A percentile compares a stretch with the other conserved stretches of the same genome.
These are phyloP conservation scores for Epinephelus moara DNA, from an alignment of 2,113 vertebrate species.

Conservation along the genomic window DNA sequence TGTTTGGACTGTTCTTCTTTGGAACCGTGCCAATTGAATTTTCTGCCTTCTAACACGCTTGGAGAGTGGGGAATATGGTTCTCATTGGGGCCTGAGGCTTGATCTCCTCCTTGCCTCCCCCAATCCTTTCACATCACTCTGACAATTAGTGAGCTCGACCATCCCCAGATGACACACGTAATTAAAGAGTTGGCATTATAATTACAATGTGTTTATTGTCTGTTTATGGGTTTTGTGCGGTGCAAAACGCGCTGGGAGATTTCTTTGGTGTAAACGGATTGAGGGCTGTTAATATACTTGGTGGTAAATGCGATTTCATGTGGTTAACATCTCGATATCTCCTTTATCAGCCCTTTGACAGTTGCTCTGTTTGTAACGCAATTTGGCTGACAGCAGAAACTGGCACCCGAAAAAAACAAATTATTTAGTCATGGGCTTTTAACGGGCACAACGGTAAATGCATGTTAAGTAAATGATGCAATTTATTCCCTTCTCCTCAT, in stretches of 20 bases:
- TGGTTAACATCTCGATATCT: conserved; percentile 65
- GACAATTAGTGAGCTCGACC: conserved; percentile 73
- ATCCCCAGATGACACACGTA: conserved; percentile 74
- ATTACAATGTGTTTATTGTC: conserved; percentile 78
- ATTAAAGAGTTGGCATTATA: conserved; percentile 79
- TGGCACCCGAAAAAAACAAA: conserved; percentile 92
- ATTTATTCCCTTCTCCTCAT: conserved; percentile 95
- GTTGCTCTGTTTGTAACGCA: conserved; percentile 78
- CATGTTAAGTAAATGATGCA: conserved; percentile 99
- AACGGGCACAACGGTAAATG: conserved; percentile 92
- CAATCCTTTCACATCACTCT: conserved; percentile 68
- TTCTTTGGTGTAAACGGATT: conserved; percentile 75
- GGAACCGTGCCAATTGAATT: conserved; percentile 77
- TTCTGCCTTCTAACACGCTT: conserved; percentile 71
- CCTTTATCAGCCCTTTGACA: conserved; percentile 75
- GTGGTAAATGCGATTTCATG: conserved; percentile 67
- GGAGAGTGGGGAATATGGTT: conserved; percentile 68
- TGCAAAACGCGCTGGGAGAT: conserved; percentile 56
- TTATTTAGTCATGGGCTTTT: conserved; percentile 97
- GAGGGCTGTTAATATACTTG: conserved; percentile 63
- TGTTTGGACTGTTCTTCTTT: conserved; percentile 73
- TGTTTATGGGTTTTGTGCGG: conserved; percentile 73
- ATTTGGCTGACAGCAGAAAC: conserved; percentile 90
- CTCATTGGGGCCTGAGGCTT: conserved; percentile 66
- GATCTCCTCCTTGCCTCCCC: conserved; percentile 60